A percentile compares a stretch with the other conserved stretches of the same genome.
Conservation (phyloP, 2,888 invertebrate genomes). For the Thera obeliscata region DNA sequence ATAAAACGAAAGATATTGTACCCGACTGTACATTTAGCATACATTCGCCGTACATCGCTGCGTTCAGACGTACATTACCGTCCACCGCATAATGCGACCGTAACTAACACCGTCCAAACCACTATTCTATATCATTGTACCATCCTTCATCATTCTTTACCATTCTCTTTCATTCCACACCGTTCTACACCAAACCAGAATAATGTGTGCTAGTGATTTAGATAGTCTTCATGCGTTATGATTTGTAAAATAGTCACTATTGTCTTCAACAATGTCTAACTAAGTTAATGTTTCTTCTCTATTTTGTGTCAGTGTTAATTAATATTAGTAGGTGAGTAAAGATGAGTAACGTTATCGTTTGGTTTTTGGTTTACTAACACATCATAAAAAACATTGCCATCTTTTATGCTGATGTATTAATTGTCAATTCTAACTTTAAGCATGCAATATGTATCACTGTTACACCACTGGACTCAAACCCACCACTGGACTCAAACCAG, state of each 20-base stretch:
- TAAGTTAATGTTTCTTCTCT: neutral
- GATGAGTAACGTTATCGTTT: no score
- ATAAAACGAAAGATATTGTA: conserved; percentile 30
- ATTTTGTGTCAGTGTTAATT: no score
- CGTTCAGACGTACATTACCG: conserved; percentile 54
- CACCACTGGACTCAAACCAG: no score
- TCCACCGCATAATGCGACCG: conserved; percentile 39
- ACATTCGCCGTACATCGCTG: conserved; percentile 59
- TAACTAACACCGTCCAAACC: conserved; percentile 37
- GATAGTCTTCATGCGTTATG: neutral
- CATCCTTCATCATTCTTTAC: conserved; percentile 8
- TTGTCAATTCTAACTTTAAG: no score
- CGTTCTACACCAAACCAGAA: conserved; percentile 11
- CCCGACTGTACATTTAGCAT: conserved; percentile 53
- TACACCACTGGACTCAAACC: no score
- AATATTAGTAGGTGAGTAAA: no score
- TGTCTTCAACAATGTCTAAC: neutral
- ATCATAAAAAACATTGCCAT: no score
- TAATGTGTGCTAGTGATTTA: conserved; percentile 15
- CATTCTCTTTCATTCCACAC: conserved; percentile 3
- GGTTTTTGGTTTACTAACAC: no score
- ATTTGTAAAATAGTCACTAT: neutral
- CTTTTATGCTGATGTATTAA: no score
- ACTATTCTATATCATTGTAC: conserved; percentile 8
- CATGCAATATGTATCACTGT: no score